Evolutionary conservation across 2,797 vertebrate species (phyloP).

Genomic region (Syngnathus rostellatus): DNA sequence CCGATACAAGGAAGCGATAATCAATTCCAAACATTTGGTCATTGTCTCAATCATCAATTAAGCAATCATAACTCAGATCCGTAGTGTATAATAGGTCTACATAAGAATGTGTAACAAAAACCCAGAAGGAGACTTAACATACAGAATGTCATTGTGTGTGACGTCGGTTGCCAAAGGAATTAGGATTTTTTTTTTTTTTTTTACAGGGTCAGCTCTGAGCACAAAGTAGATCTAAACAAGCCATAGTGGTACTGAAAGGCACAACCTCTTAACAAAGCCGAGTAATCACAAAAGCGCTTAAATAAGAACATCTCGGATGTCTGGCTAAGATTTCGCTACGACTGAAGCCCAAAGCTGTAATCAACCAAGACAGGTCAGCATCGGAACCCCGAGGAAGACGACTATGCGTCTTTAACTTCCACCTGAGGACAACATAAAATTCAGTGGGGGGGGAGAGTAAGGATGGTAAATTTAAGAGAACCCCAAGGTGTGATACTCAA

Average conservation of each 20-base stretch:
- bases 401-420: slow-evolving; percentile 20
- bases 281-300: slow-evolving; percentile 33
- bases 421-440: slow-evolving; percentile 25
- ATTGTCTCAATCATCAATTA: neutral
- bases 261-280: slow-evolving; percentile 19
- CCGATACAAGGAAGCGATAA: neutral
- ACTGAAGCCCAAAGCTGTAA: slow-evolving; percentile 34
- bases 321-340: slow-evolving; percentile 46
- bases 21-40: neutral
- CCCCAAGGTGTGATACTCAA: slow-evolving; percentile 34
- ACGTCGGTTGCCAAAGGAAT: slow-evolving; percentile 13
- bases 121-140: neutral
- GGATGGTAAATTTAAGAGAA: slow-evolving; percentile 13
- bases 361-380: slow-evolving; percentile 4
- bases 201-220: neutral
- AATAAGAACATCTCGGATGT: slow-evolving; percentile 42
- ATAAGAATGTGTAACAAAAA: neutral
- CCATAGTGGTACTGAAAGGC: slow-evolving; percentile 5
- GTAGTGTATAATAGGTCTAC: neutral
- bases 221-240: neutral
- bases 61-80: neutral
- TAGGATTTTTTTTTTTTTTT: neutral
- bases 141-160: slow-evolving; percentile 36
- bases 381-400: slow-evolving; percentile 19
- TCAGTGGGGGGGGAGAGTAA: slow-evolving; percentile 7